These are phyloP conservation scores for Protonemura montana DNA, from an alignment of 2,888 invertebrate species.

Conservation along the genomic window DNA sequence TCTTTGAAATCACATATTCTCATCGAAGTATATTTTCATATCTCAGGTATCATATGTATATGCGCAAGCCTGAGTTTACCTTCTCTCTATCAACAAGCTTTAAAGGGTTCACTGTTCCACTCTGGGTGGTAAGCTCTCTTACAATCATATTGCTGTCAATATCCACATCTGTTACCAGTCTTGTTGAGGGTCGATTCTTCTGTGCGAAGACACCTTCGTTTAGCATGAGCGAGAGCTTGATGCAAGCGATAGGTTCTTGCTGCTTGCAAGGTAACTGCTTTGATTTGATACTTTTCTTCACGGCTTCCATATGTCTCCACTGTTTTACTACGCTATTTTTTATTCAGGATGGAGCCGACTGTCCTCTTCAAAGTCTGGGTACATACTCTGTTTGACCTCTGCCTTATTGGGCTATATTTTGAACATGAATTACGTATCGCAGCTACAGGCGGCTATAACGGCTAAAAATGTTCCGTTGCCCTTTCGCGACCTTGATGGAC, in stretches of 20 bases:
- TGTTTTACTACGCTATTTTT: no score
- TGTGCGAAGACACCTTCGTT: not conserved
- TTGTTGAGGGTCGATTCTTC: not conserved
- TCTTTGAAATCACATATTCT: not conserved
- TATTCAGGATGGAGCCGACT: not conserved
- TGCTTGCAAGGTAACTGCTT: not conserved
- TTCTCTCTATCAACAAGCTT: not conserved
- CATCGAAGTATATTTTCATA: not conserved
- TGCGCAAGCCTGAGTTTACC: not conserved
- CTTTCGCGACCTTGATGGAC: not conserved
- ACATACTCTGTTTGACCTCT: not conserved
- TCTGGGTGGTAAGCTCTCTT: not conserved
- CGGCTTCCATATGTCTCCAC: no score
- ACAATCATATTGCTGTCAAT: not conserved
- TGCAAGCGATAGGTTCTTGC: not conserved
- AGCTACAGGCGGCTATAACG: not conserved
- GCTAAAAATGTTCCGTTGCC: not conserved
- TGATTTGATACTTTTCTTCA: not conserved
- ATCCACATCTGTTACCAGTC: not conserved
- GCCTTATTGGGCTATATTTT: not conserved
- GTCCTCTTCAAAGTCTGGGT: not conserved
- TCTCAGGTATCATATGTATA: not conserved
- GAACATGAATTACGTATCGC: not conserved
- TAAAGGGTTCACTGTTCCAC: not conserved
- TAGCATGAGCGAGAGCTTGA: not conserved